phyloP scores from a whole-genome alignment of 1,140 invertebrate genomes.

The Aleiodes sp. region DNA sequence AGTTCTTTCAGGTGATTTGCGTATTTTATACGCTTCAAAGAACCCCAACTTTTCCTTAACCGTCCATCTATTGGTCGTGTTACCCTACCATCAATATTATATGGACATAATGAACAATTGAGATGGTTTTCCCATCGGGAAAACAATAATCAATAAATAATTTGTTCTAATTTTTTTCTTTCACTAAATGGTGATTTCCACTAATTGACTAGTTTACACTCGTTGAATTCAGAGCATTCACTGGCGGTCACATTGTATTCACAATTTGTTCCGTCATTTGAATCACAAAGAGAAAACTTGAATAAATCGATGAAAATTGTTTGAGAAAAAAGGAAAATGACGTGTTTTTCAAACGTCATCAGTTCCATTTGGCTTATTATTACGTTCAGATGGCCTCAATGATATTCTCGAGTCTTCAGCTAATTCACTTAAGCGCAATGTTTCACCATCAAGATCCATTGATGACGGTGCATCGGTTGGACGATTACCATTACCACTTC shows the following conservation, averaged over 20 bases:
- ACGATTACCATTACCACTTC: conserved; percentile 60
- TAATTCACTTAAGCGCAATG: conserved; percentile 47
- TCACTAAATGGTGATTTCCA: neutral
- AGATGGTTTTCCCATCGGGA: neutral
- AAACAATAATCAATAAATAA: neutral
- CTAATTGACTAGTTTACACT: neutral
- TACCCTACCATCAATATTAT: neutral
- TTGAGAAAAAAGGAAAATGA: neutral
- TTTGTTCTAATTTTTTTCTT: neutral
- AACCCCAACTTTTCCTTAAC: no score
- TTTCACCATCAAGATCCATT: conserved; percentile 45
- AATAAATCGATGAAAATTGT: neutral
- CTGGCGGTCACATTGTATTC: neutral
- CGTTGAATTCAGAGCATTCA: neutral
- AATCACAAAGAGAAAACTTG: neutral
- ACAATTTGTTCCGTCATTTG: neutral
- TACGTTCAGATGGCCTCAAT: neutral
- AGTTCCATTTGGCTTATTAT: conserved; percentile 12
- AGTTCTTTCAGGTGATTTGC: no score
- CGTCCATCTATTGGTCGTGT: no score
- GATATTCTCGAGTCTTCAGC: conserved; percentile 43
- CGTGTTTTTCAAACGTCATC: neutral
- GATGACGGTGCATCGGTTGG: conserved; percentile 21
- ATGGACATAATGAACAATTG: no score
- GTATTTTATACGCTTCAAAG: no score